These are phyloP conservation scores for Malurus leucopterus DNA, from an alignment of 2,797 vertebrate species.

Conservation along the genomic window DNA sequence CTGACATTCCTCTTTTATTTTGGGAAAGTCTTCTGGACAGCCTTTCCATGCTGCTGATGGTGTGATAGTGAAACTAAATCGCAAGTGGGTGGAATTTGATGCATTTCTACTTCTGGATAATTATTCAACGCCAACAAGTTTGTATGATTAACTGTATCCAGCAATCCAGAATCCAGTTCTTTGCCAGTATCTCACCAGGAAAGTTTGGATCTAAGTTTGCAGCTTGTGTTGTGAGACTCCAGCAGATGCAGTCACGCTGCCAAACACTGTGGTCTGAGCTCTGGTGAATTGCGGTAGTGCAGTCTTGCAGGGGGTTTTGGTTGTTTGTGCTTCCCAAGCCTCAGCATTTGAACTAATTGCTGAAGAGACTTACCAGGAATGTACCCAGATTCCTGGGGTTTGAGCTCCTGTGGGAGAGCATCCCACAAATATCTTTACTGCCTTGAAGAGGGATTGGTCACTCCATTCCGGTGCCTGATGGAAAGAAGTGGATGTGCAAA, in stretches of 20 bases:
- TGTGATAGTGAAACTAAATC: not conserved
- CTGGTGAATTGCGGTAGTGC: not conserved
- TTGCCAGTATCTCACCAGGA: not conserved
- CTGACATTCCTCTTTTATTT: not conserved
- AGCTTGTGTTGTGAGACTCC: not conserved
- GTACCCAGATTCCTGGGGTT: not conserved
- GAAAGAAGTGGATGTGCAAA: not conserved
- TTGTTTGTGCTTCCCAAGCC: not conserved
- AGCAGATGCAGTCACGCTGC: not conserved
- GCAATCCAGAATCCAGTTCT: not conserved
- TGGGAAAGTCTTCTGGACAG: not conserved
- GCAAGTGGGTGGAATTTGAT: not conserved
- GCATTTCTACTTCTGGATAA: not conserved
- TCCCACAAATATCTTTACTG: rapidly evolving
- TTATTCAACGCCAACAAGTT: not conserved
- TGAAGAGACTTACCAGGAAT: not conserved
- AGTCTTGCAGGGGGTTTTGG: rapidly evolving
- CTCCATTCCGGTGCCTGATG: not conserved
- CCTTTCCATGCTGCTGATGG: not conserved
- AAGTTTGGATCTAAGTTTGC: not conserved
- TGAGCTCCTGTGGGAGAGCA: not conserved
- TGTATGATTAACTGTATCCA: not conserved
- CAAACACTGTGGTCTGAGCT: not conserved
- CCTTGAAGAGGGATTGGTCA: not conserved
- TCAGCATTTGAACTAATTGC: not conserved